Conservation (phyloP, 30 jellyfish, hydroid and myxozoan genomes). For the Aurelia sp. region DNA sequence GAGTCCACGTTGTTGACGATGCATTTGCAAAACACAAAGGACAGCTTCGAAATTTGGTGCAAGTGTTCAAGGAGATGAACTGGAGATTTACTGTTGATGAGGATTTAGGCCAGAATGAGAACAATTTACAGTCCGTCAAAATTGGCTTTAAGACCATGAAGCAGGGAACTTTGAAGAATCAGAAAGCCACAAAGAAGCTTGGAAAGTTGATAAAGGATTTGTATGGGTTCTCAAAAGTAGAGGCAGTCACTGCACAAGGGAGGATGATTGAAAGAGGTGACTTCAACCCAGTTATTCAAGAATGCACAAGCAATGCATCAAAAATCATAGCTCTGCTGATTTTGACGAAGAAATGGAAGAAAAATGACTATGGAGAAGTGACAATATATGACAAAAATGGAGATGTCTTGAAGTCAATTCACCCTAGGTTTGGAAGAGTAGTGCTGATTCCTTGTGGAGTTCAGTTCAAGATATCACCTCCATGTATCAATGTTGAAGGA, state of each 20-base stretch:
- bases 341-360: conserved; percentile 52
- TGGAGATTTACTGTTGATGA: conserved; percentile 66
- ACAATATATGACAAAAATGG: conserved; percentile 47
- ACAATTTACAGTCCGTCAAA: conserved; percentile 3
- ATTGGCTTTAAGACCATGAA: conserved; percentile 32
- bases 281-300: conserved; percentile 47
- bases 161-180: not conserved
- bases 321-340: conserved; percentile 4
- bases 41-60: not conserved
- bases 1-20: conserved; percentile 36
- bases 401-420: conserved; percentile 31
- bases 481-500: conserved; percentile 44
- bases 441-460: conserved; percentile 54
- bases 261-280: conserved; percentile 71
- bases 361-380: conserved; percentile 69
- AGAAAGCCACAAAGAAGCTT: not conserved
- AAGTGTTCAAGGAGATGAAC: not conserved
- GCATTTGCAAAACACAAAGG: conserved; percentile 3
- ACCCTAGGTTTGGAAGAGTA: conserved; percentile 67
- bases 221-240: not conserved
- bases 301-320: conserved; percentile 19
- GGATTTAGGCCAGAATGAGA: not conserved
- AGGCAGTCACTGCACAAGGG: conserved; percentile 16
- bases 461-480: conserved; percentile 66
- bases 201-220: not conserved